These are phyloP conservation scores for Drosophila trichaetosa DNA, from an alignment of 2,888 invertebrate species.

Conservation along the genomic window DNA sequence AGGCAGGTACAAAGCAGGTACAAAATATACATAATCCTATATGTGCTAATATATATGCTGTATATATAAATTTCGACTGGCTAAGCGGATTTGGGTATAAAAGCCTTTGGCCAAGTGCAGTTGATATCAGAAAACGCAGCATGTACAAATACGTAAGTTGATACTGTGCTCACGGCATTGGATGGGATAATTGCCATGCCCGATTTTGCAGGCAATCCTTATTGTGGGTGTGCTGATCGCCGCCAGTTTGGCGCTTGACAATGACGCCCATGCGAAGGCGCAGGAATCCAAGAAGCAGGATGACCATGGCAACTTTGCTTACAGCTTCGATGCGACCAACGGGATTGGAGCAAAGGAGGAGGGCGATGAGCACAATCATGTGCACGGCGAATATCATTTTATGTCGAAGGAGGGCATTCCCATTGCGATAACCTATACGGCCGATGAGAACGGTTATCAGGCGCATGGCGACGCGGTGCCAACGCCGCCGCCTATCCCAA, in stretches of 20 bases:
- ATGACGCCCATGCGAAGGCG: constrained; percentile 74
- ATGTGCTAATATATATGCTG: constrained; percentile 1
- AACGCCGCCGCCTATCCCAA: constrained; percentile 80
- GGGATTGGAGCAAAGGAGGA: constrained; percentile 76
- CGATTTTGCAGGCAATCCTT: constrained; percentile 49
- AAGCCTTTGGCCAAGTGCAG: constrained; percentile 35
- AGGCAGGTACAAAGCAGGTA: constrained; percentile 13
- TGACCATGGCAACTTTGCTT: constrained; percentile 73
- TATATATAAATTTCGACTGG: constrained; percentile 38
- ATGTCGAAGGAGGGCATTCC: constrained; percentile 76
- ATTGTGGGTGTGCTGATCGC: constrained; percentile 50
- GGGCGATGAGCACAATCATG: constrained; percentile 68
- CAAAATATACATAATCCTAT: constrained; percentile 1
- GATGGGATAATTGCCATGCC: constrained; percentile 1
- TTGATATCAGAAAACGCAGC: constrained; percentile 35
- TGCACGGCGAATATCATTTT: constrained; percentile 72
- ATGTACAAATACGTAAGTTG: constrained; percentile 74
- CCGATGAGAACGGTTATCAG: constrained; percentile 80
- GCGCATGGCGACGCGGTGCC: constrained; percentile 76
- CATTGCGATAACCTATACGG: constrained; percentile 73
- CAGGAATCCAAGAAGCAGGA: constrained; percentile 71
- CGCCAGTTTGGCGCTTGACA: constrained; percentile 61
- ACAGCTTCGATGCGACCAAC: constrained; percentile 71
- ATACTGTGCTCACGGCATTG: neutral
- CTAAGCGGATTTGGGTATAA: constrained; percentile 43